Evolutionary conservation across 2,888 invertebrate species (phyloP), one percentile per base, ranked within the genome.

Genomic region (Leptinotarsa rubiginosa): DNA sequence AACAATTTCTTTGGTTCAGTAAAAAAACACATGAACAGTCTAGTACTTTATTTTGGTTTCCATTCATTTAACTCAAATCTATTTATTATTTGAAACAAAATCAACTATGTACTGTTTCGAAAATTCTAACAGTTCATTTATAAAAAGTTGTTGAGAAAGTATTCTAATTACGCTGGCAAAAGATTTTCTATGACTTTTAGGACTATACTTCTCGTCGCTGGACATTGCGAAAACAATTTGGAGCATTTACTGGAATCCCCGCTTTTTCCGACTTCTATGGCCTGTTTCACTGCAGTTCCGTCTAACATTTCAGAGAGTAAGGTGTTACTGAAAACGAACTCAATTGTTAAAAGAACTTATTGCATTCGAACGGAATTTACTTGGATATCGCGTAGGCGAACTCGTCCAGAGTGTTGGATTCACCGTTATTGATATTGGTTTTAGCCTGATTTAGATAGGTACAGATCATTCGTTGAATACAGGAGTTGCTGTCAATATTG

Each of bases 371-470:
- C 56, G 20, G n/a, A 52, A 79, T 83, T 90, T 88, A 93, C 93
- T 90, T 91, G 20, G 93, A 90, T 68, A 93, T 81, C 59, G 91
- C 89, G 75, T 91, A 89, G 71, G 93, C 88, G 49, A 93, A 84
- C 71, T 91, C 89, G 83, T 93, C 93, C 73, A 93, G 88, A 73
- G 92, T 91, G 10, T 91, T 92, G 0, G 91, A 91, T 78, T 91
- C 91, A 3, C 93, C 93, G 47, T 88, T 87, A 74, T 90, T 86
- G 84, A 92, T 89, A 82, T 92, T 93, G 78, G 91, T 91, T 79
- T 91, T 92, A 0, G 94, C 93, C 52, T 92, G 90, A 78, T 93
- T 92, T 0, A 94, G 92, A 84, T 94, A 94, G 0, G 92, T 92
- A 82, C 94, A 94, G 47, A 93, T 90, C 5, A 93, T 88, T 12